A percentile compares a stretch with the other conserved stretches of the same genome.
phyloP scores from a whole-genome alignment of 2,888 invertebrate species.

The Thumatha senex region DNA sequence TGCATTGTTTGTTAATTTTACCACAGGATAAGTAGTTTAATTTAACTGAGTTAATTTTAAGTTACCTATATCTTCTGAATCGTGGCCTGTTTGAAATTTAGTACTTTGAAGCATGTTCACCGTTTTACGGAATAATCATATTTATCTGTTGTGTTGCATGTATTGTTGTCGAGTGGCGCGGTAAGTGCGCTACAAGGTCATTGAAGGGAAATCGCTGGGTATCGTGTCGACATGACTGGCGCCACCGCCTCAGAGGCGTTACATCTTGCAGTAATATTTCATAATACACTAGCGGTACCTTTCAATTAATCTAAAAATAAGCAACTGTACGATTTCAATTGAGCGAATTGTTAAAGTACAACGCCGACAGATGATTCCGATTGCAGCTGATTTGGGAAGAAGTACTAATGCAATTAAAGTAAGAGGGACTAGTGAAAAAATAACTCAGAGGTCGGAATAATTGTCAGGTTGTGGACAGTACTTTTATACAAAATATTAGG shows the following conservation, averaged over 20 bases:
- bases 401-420: constrained; percentile 23
- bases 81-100: constrained; percentile 3
- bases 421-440: constrained; percentile 24
- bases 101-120: constrained; percentile 14
- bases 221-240: constrained; percentile 64
- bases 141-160: constrained; percentile 48
- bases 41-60: too few relatives aligned
- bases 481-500: constrained; percentile 52
- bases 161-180: constrained; percentile 59
- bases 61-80: constrained; percentile 38
- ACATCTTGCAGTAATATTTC: constrained; percentile 68
- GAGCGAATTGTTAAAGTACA: constrained; percentile 22
- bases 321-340: constrained; percentile 34
- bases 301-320: constrained; percentile 50
- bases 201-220: constrained; percentile 76
- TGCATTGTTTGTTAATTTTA: constrained; percentile 30
- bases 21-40: too few relatives aligned
- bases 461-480: too few relatives aligned
- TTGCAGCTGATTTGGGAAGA: constrained; percentile 26
- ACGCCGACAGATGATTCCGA: constrained; percentile 26
- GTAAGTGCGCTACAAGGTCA: constrained; percentile 70
- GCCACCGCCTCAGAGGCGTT: constrained; percentile 55
- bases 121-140: constrained; percentile 21
- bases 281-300: constrained; percentile 54
- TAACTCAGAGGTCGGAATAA: too few relatives aligned